phyloP scores from a whole-genome alignment of 2,888 invertebrate species.

The Eurytoma adleriae region DNA sequence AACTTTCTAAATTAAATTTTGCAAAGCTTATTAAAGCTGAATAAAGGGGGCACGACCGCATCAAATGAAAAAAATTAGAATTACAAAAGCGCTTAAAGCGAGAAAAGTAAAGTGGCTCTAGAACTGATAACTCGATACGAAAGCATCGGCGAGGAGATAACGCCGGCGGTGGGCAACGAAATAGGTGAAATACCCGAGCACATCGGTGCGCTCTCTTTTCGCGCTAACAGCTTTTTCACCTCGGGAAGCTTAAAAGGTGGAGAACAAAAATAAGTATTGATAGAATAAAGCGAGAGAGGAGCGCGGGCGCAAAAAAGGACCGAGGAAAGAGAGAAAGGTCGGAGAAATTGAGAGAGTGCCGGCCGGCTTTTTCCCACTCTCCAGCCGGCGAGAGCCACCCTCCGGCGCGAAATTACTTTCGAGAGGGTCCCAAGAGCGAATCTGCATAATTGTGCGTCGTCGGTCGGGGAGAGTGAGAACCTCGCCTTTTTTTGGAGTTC shows the following conservation, averaged over 20 bases:
- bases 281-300: background rate
- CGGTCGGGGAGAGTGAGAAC: conserved; percentile 2
- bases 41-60: no score
- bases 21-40: no score
- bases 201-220: background rate
- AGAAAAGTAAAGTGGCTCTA: background rate
- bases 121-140: background rate
- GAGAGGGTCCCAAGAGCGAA: conserved; percentile 49
- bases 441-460: conserved; percentile 56
- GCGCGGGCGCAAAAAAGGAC: background rate
- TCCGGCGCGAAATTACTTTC: conserved; percentile 54
- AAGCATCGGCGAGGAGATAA: background rate
- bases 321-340: background rate
- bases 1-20: no score
- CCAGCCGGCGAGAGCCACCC: conserved; percentile 2
- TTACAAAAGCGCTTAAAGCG: background rate
- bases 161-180: background rate
- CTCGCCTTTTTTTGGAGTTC: background rate
- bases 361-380: conserved; percentile 25
- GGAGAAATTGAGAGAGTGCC: conserved; percentile 29
- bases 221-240: conserved; percentile 12
- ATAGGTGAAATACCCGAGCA: background rate
- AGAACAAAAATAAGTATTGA: conserved; percentile 33
- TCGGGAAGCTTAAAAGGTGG: conserved; percentile 1
- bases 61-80: no score